Evolutionary conservation across 2,797 vertebrate genomes (phyloP).

Genomic region (Sebastiscus tertius): DNA sequence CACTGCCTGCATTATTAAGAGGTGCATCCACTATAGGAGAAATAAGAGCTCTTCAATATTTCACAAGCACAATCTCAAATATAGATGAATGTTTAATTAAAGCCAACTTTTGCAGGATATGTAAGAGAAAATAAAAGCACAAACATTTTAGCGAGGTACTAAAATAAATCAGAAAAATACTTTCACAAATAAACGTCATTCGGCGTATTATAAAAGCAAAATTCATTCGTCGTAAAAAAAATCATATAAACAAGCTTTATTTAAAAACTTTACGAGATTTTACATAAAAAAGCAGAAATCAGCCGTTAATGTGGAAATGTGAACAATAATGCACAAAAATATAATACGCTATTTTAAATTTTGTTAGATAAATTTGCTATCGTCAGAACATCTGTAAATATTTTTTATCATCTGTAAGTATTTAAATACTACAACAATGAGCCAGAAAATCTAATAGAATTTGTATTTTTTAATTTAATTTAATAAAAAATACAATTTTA

Average conservation of each 20-base stretch:
- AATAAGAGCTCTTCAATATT: conserved; percentile 84
- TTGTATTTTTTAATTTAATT: background rate
- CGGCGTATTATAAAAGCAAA: background rate
- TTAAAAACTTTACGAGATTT: background rate
- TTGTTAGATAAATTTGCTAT: background rate
- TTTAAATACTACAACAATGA: background rate
- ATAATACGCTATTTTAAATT: background rate
- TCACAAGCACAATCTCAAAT: conserved; percentile 74
- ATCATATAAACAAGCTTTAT: background rate
- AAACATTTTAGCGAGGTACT: conserved; percentile 4
- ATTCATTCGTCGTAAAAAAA: background rate
- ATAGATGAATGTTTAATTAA: conserved; percentile 81
- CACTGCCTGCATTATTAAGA: conserved; percentile 81
- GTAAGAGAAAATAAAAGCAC: conserved; percentile 41
- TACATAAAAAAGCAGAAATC: background rate
- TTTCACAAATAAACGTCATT: background rate
- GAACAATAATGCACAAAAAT: background rate
- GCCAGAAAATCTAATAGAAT: background rate
- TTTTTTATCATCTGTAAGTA: background rate
- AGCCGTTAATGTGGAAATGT: background rate
- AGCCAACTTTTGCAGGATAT: conserved; percentile 58
- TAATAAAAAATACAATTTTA: background rate
- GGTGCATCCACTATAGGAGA: conserved; percentile 72
- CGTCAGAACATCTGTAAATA: background rate
- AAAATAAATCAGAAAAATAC: conserved; percentile 9